phyloP scores from a whole-genome alignment of 1,140 invertebrate genomes.

The Himalopsyche phryganea region DNA sequence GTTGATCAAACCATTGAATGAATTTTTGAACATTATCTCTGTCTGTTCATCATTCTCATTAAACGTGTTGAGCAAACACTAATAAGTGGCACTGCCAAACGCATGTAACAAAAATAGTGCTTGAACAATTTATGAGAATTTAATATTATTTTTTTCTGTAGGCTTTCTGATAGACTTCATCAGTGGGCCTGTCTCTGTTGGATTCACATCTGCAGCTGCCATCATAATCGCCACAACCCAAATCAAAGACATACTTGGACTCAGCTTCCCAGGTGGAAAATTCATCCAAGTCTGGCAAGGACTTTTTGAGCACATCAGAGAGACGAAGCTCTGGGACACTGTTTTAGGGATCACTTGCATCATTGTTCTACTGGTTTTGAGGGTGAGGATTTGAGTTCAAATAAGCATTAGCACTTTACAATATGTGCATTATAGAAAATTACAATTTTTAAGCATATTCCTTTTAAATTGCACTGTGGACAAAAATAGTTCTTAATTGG shows the following conservation, averaged over 20 bases:
- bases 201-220: constrained; percentile 86
- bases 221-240: constrained; percentile 85
- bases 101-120: no score
- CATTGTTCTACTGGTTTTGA: constrained; percentile 61
- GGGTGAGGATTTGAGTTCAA: constrained; percentile 52
- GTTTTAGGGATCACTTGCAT: constrained; percentile 65
- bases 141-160: constrained; percentile 48
- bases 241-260: constrained; percentile 74
- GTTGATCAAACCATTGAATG: no score
- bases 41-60: no score
- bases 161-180: constrained; percentile 91
- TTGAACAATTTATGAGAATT: no score
- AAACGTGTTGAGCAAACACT: no score
- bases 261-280: constrained; percentile 62
- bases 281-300: constrained; percentile 62
- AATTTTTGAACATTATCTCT: no score
- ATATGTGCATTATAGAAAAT: background rate
- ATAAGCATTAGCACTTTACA: background rate
- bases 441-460: background rate
- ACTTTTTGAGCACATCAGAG: constrained; percentile 63
- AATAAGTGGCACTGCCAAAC: no score
- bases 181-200: constrained; percentile 84
- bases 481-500: background rate
- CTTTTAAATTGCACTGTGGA: background rate
- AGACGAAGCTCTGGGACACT: constrained; percentile 65